Evolutionary conservation across 2,113 vertebrate genomes (phyloP).

Genomic region (Heteronetta atricapilla): DNA sequence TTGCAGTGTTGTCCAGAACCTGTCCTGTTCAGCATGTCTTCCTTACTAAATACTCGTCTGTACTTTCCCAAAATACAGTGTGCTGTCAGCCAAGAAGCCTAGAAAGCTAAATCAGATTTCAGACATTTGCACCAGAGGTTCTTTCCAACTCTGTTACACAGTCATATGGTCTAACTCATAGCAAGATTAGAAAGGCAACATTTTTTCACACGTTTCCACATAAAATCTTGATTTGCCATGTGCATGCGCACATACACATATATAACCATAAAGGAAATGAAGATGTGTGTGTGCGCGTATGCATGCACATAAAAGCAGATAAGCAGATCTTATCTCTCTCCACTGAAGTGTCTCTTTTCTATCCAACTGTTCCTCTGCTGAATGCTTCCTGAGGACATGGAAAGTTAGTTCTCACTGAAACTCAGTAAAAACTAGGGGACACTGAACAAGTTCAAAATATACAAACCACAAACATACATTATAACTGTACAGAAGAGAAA

Average conservation of each 20-base stretch:
- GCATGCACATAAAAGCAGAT: not conserved
- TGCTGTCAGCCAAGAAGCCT: constrained; percentile 52
- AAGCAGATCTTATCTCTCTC: constrained; percentile 39
- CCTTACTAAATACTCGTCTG: constrained; percentile 19
- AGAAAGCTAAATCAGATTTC: constrained; percentile 52
- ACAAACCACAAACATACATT: rapidly evolving
- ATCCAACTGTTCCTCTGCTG: constrained; percentile 5
- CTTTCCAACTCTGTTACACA: constrained; percentile 43
- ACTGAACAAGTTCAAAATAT: not conserved
- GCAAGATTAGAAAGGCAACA: constrained; percentile 56
- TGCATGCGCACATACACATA: not conserved
- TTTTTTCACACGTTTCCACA: constrained; percentile 54
- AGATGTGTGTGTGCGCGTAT: not conserved
- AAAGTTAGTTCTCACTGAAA: not conserved
- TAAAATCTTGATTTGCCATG: constrained; percentile 33
- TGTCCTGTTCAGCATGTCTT: not conserved
- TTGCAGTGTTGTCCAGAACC: not conserved
- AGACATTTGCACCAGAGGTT: constrained; percentile 47
- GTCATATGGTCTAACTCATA: constrained; percentile 58
- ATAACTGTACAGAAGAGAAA: not conserved
- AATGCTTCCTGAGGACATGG: not conserved
- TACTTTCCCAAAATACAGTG: constrained; percentile 20
- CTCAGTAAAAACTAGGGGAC: not conserved
- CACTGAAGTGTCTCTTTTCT: not conserved
- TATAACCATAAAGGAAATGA: constrained; percentile 18